phyloP scores from a whole-genome alignment of 2,888 invertebrate genomes.

The Mesochorus sp. region DNA sequence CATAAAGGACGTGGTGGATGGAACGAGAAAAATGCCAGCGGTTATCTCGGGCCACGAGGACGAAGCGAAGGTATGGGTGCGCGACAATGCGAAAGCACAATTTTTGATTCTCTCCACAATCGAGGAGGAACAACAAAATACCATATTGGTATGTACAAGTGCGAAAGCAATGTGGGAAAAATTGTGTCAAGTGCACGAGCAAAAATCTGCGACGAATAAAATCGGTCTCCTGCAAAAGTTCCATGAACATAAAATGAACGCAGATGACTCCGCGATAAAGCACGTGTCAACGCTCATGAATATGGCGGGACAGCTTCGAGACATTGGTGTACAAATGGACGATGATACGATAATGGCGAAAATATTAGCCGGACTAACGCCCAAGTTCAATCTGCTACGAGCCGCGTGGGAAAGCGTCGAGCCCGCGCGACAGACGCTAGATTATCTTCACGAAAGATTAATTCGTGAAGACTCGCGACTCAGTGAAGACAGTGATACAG shows the following conservation, averaged over 20 bases:
- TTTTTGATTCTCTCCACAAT: slow-evolving; percentile 48
- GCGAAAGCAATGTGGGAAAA: slow-evolving; percentile 23
- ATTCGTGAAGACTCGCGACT: slow-evolving; percentile 1
- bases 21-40: slow-evolving; percentile 6
- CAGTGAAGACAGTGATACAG: slow-evolving; percentile 13
- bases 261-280: neutral
- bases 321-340: neutral
- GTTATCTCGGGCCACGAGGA: neutral
- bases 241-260: neutral
- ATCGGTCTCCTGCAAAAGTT: neutral
- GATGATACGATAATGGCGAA: slow-evolving; percentile 2
- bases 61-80: slow-evolving; percentile 6
- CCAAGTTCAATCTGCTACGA: neutral
- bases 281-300: slow-evolving; percentile 8
- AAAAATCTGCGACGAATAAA: neutral
- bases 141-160: slow-evolving; percentile 14
- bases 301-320: neutral
- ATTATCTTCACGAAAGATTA: neutral
- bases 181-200: slow-evolving; percentile 1
- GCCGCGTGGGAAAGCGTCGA: slow-evolving; percentile 11
- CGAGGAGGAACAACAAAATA: slow-evolving; percentile 34
- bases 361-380: neutral
- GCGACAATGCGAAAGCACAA: slow-evolving; percentile 46
- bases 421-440: neutral
- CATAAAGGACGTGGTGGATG: slow-evolving; percentile 10